Conservation (phyloP, 2,888 invertebrate species). For the Troides oblongomaculatus region DNA sequence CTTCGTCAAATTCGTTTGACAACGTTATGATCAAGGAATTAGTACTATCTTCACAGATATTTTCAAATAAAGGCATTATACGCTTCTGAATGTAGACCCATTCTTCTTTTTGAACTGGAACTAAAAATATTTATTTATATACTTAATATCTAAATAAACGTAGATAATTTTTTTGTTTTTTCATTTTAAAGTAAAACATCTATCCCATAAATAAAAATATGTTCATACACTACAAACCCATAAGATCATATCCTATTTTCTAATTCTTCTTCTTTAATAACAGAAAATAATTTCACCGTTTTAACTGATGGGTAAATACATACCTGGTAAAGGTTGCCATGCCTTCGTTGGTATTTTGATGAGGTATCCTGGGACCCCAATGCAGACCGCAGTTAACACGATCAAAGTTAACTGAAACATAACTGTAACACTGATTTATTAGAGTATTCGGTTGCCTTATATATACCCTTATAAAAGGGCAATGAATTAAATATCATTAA, state of each 20-base stretch:
- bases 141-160: neutral
- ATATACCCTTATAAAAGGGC: conserved; percentile 43
- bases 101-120: conserved; percentile 47
- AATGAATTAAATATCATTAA: conserved; percentile 41
- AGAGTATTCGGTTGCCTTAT: neutral
- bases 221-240: too few relatives aligned
- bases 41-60: conserved; percentile 63
- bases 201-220: neutral
- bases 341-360: conserved; percentile 58
- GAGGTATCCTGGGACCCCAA: conserved; percentile 49
- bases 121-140: conserved; percentile 30
- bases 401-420: conserved; percentile 59
- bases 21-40: conserved; percentile 47
- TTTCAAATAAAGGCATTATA: conserved; percentile 64
- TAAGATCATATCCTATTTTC: neutral
- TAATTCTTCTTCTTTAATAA: too few relatives aligned
- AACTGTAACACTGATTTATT: conserved; percentile 44
- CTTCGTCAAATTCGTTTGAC: conserved; percentile 54
- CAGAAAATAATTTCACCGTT: neutral
- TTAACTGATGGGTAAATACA: neutral
- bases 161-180: too few relatives aligned
- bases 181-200: neutral
- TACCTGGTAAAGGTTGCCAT: conserved; percentile 37
- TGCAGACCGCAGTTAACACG: conserved; percentile 39
- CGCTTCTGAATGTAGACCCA: conserved; percentile 63